Evolutionary conservation across 2,113 vertebrate species (phyloP), one percentile per base, ranked within the genome.

Genomic region (Pterocles orientalis): DNA sequence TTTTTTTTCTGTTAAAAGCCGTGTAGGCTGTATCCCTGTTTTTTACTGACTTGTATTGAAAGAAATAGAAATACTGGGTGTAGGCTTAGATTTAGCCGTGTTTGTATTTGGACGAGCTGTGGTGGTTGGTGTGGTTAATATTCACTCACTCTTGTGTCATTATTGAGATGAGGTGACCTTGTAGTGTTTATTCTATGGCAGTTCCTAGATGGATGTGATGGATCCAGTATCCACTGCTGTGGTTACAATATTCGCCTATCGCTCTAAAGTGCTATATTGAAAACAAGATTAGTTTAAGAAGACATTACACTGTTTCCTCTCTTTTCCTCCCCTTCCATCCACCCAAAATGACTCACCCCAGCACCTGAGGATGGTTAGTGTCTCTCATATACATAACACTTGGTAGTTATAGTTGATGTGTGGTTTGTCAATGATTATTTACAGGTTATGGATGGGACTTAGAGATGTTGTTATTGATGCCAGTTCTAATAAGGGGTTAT

Each of bases 371-470:
- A 48, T 53, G 31, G 72, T 71, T 70, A 24, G 26, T 60, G 77
- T 91, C 77, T 86, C 50, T 36, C 77, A 26, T 33, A 70, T 34
- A 31, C 33, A 17, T 16, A 88, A 80, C 29, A 25, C 43, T 57
- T 78, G 21, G 57, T 86, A 80, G 64, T 60, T 91, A 23, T 84
- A 71, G 66, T 78, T 79, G 48, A n/a, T 57, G 48, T 2, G 16
- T 76, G 65, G 77, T 69, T 95, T 91, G 80, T 75, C 86, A 86
- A 19, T 82, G n/a, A 72, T 71, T 95, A 82, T 84, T 92, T 82
- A 64, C 86, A 87, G 70, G 36, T 62, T 79, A 21, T 64, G 43
- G 65, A 90, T 36, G 51, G 9, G 75, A 66, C 29, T 78, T 86
- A 12, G 7, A 70, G 73, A 51, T 71, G n/a, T 81, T 88, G 10